Conservation (phyloP, 1,140 invertebrate species). For the Dendrolimus punctatus region DNA sequence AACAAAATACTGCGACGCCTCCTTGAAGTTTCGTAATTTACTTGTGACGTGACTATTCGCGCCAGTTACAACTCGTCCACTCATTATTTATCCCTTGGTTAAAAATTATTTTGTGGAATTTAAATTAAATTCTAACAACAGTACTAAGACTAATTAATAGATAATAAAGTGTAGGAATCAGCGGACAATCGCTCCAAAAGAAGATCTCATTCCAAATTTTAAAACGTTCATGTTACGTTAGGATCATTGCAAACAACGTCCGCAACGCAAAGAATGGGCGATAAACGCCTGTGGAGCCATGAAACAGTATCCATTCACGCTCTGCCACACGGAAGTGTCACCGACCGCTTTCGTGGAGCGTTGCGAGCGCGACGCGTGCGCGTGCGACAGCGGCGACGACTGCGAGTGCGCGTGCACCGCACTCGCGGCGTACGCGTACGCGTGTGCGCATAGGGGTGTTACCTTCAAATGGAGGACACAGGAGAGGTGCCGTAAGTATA, state of each 20-base stretch:
- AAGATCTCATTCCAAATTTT: no score
- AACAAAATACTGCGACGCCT: no score
- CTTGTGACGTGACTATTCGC: no score
- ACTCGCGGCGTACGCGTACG: constrained; percentile 87
- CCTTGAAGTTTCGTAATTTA: no score
- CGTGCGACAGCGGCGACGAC: constrained; percentile 90
- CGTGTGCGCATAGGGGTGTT: constrained; percentile 81
- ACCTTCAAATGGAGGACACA: constrained; percentile 86
- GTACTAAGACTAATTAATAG: no score
- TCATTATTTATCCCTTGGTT: no score
- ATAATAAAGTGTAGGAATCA: no score
- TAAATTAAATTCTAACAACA: no score
- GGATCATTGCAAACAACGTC: constrained; percentile 83
- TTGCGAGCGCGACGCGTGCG: constrained; percentile 88
- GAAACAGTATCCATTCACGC: constrained; percentile 80
- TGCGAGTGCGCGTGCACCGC: constrained; percentile 93
- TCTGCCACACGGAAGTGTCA: constrained; percentile 86
- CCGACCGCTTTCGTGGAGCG: constrained; percentile 78
- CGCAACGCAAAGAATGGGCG: constrained; percentile 86
- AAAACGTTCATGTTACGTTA: constrained; percentile 17
- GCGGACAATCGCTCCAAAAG: no score
- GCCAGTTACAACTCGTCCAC: no score
- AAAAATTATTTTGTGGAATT: no score
- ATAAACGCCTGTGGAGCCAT: constrained; percentile 81
- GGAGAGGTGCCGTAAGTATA: constrained; percentile 84